Evolutionary conservation across 2,888 invertebrate species (phyloP).

Genomic region (Lepidochitona cinerea): DNA sequence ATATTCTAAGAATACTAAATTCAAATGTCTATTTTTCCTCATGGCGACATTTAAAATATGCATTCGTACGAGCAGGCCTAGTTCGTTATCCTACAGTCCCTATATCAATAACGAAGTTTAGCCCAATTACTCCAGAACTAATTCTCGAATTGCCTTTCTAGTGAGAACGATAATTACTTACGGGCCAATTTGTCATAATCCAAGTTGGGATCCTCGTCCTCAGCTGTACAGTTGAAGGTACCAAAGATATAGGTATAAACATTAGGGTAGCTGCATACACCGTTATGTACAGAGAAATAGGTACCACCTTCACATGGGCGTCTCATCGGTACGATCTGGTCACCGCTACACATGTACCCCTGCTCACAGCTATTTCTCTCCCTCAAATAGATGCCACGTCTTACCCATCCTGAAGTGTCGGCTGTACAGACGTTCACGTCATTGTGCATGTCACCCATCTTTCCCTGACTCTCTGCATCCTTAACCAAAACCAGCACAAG

Average conservation of each 20-base stretch:
- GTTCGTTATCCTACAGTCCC: too few species aligned
- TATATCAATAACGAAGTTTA: too few species aligned
- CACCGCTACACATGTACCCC: not conserved
- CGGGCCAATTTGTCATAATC: not conserved
- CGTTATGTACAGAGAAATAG: not conserved
- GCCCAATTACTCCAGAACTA: too few species aligned
- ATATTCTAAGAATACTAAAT: too few species aligned
- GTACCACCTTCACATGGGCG: not conserved
- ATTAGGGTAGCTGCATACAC: not conserved
- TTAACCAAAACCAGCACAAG: too few species aligned
- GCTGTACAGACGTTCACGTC: not conserved
- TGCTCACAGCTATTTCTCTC: not conserved
- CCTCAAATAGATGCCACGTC: not conserved
- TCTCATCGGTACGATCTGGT: not conserved
- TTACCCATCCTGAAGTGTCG: not conserved
- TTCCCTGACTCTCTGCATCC: not conserved
- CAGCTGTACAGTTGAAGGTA: not conserved
- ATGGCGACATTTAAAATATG: too few species aligned
- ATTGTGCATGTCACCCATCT: not conserved
- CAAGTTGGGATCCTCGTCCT: not conserved
- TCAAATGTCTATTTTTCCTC: too few species aligned
- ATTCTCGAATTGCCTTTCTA: too few species aligned
- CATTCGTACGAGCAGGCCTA: too few species aligned
- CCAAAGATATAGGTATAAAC: not conserved
- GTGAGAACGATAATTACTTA: too few species aligned